Evolutionary conservation across 2,797 vertebrate species (phyloP), one percentile per base, ranked within the genome.

Genomic region (Myiotriccus ornatus): DNA sequence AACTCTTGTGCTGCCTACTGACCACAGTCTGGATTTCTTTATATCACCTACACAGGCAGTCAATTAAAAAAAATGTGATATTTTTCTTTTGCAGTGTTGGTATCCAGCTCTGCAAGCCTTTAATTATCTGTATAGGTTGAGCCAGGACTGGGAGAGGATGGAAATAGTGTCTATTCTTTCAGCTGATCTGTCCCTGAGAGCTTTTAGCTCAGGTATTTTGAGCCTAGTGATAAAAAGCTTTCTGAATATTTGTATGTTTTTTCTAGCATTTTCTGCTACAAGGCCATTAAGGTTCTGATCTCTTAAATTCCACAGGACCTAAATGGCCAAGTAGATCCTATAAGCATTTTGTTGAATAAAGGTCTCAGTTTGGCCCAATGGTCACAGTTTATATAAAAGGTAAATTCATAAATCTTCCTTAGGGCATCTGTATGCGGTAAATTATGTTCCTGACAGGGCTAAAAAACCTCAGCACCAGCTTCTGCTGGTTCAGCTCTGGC

Each of bases 91-190:
- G 19, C 37, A 44, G 59, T 76, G 34, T 50, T 73, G 83, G 47
- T 30, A 90, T 82, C 67, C 79, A 93, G n/a, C 28, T 93, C 83
- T 86, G n/a, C 56, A 77, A 84, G 41, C 50, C 50, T 94, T 94
- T 93, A 84, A 88, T 90, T 95, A 84, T 87, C 64, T 52, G 35
- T 52, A 43, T 53, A 90, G 92, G 52, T 92, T 82, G 70, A 91
- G 47, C 49, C 60, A 77, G 74, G 41, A 74, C 60, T 68, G 25
- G 65, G 13, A 82, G 32, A 63, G 19, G 27, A 37, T 82, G 32
- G 75, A 74, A 95, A 67, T 44, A 74, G 10, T 37, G 70, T 53
- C 35, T 79, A 44, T 86, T 90, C 69, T 82, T 69, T 86, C 78
- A 77, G 43, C 25, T 57, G 74, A 60, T 91, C 50, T 37, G 52